phyloP scores from a whole-genome alignment of 2,113 vertebrate species.

The Sphyrna mokarran region DNA sequence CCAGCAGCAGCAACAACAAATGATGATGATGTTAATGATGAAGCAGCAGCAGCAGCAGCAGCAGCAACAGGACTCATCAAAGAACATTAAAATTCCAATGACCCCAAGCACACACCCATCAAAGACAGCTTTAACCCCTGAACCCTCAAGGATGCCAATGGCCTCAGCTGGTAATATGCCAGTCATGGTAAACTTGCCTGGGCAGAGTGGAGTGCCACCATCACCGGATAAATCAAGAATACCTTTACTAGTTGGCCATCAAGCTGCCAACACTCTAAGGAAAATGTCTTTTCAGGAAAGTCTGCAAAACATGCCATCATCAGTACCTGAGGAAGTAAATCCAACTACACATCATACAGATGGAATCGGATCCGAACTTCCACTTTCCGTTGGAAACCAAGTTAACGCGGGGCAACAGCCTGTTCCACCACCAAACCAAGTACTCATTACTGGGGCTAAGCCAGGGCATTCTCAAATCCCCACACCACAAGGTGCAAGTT shows the following conservation, averaged over 20 bases:
- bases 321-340: slow-evolving; percentile 68
- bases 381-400: slow-evolving; percentile 55
- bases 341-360: slow-evolving; percentile 54
- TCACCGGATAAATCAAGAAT: slow-evolving; percentile 90
- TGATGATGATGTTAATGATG: slow-evolving; percentile 88
- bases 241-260: slow-evolving; percentile 70
- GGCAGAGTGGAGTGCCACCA: slow-evolving; percentile 72
- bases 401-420: slow-evolving; percentile 77
- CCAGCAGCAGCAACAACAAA: slow-evolving; percentile 81
- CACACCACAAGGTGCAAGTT: slow-evolving; percentile 75
- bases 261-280: slow-evolving; percentile 68
- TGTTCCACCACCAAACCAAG: slow-evolving; percentile 72
- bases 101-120: slow-evolving; percentile 73
- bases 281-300: slow-evolving; percentile 82
- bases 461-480: slow-evolving; percentile 71
- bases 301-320: slow-evolving; percentile 67
- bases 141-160: slow-evolving; percentile 78
- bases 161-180: slow-evolving; percentile 76
- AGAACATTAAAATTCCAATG: slow-evolving; percentile 72
- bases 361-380: slow-evolving; percentile 53
- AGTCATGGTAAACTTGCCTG: slow-evolving; percentile 88
- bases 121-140: slow-evolving; percentile 68
- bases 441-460: slow-evolving; percentile 76
- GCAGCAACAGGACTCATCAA: slow-evolving; percentile 64
- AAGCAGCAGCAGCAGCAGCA: slow-evolving; percentile 41